Conservation (phyloP, 2,797 vertebrate species). For the Gallirallus australis region DNA sequence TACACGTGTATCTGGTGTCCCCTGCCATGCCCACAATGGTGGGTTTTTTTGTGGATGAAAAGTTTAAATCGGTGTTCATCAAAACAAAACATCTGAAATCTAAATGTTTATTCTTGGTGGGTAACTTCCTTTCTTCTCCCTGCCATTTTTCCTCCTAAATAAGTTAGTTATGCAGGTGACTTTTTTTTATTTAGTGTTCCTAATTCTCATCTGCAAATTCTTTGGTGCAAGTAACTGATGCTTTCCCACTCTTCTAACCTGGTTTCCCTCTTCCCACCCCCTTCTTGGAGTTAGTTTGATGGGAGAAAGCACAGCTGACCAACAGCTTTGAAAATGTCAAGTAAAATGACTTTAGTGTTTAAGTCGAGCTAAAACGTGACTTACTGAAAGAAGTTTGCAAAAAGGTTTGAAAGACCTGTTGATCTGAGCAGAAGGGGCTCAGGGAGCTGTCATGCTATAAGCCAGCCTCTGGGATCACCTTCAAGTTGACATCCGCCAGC, state of each 20-base stretch:
- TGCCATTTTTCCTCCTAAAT: neutral
- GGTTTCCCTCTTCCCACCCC: neutral
- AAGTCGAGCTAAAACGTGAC: neutral
- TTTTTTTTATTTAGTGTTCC: neutral
- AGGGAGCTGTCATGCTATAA: slow-evolving; percentile 3
- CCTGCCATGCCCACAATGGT: accelerated
- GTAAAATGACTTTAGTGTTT: neutral
- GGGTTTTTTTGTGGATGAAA: neutral
- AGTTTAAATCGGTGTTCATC: neutral
- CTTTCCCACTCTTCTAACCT: neutral
- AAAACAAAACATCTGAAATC: neutral
- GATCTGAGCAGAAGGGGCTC: slow-evolving; percentile 29
- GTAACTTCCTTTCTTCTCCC: neutral
- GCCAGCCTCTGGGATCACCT: slow-evolving; percentile 11
- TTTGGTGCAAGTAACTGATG: neutral
- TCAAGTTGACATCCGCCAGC: slow-evolving; percentile 2
- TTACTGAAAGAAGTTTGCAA: slow-evolving; percentile 25
- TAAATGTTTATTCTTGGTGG: neutral
- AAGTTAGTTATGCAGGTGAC: neutral
- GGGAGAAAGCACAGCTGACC: neutral
- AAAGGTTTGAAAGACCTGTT: slow-evolving; percentile 38
- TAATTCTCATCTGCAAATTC: neutral
- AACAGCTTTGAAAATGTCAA: neutral
- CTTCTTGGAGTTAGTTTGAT: neutral
- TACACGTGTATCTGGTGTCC: accelerated